Base-by-base conservation (phyloP, 2,113 vertebrate genomes). In the Aleadryas rufinucha region DNA sequence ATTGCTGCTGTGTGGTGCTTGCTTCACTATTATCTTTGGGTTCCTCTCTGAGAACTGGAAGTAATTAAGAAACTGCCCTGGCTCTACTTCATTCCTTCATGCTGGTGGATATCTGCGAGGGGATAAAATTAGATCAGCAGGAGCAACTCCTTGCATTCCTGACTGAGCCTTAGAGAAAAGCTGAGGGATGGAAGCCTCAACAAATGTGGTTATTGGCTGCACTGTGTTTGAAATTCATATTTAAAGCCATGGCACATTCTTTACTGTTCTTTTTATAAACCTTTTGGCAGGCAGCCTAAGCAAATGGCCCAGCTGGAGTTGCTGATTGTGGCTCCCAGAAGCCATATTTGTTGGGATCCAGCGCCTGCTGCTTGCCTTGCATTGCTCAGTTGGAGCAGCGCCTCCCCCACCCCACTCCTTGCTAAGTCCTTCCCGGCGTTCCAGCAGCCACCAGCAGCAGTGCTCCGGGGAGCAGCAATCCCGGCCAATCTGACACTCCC, bases 291-390 rank as follows among this genome's bases (percentile, higher is more conserved):
- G 80, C 84, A 90, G 86, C 95, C 92, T 88, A 94, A 96, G 85
- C 90, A 95, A 96, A 96, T 96, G 95, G 95, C 90, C 95, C 92
- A 96, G 96, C 92, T 94, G 95, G 95, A 93, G 85, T 44, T 90
- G 31, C 93, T 81, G 87, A 93, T 50, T 61, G 92, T 88, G 91
- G 90, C 85, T 96, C 76, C 75, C 90, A 91, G 93, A 75, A 96
- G 88, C 90, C 79, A 5, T 92, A 75, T 93, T 90, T 86, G 71
- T 92, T 75, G 92, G 66, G 93, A 90, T 81, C 60, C 59, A 70
- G 83, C 0, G 47, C 87, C 94, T 77, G 92, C 93, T 96, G 87
- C 92, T 90, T 44, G 90, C 83, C 76, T 94, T 4, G 88, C 54
- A 59, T 63, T 74, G 76, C 93, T 94, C 88, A 68, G 71, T 93